Evolutionary conservation across 2,113 vertebrate genomes (phyloP).

Genomic region (Bubo scandiacus): DNA sequence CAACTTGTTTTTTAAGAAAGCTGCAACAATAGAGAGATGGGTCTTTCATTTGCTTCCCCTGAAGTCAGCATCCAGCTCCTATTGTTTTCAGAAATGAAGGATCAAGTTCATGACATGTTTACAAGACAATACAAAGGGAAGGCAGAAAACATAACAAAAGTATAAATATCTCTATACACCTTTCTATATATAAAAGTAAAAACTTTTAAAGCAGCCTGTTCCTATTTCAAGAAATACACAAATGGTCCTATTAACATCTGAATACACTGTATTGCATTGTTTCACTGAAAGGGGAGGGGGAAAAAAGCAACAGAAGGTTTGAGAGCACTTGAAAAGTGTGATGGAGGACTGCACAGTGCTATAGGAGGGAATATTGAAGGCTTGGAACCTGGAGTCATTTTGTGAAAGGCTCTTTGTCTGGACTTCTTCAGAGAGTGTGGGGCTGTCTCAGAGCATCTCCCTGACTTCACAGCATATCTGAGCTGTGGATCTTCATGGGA

Average conservation of each 20-base stretch:
- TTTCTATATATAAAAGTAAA: slow-evolving; percentile 20
- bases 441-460: not conserved
- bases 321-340: not conserved
- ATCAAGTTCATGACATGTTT: slow-evolving; percentile 20
- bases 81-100: slow-evolving; percentile 38
- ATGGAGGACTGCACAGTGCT: not conserved
- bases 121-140: slow-evolving; percentile 32
- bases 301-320: not conserved
- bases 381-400: not conserved
- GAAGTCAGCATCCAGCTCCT: not conserved
- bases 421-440: not conserved
- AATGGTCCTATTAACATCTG: not conserved
- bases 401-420: not conserved
- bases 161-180: slow-evolving; percentile 18
- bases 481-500: not conserved
- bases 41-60: not conserved
- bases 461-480: not conserved
- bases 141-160: slow-evolving; percentile 26
- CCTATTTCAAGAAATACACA: not conserved
- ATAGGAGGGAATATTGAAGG: not conserved
- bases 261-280: not conserved
- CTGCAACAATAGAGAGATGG: not conserved
- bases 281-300: not conserved
- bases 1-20: not conserved
- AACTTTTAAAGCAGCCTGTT: not conserved